Evolutionary conservation across 2,888 invertebrate genomes (phyloP).

Genomic region (Timema podura): DNA sequence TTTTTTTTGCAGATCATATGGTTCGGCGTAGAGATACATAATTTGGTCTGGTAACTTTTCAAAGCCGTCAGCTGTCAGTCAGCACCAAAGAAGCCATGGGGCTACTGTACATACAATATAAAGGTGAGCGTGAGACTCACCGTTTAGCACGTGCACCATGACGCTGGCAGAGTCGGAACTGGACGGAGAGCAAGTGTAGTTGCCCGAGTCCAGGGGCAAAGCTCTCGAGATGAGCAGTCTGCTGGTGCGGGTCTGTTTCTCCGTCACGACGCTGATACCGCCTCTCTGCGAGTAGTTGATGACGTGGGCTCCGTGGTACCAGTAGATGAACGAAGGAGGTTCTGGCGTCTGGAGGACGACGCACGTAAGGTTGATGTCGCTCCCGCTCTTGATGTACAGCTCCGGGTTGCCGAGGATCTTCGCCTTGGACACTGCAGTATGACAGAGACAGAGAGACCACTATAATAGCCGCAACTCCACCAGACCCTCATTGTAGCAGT

Average conservation of each 20-base stretch:
- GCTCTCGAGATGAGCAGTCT: constrained; percentile 56
- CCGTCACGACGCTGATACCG: constrained; percentile 53
- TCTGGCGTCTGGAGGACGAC: constrained; percentile 78
- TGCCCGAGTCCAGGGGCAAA: constrained; percentile 58
- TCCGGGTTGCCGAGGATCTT: constrained; percentile 83
- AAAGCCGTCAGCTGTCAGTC: no score
- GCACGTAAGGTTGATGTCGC: constrained; percentile 89
- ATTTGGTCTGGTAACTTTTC: no score
- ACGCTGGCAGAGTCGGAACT: constrained; percentile 73
- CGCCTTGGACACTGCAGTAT: constrained; percentile 74
- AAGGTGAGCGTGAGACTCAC: no score
- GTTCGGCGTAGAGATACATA: no score
- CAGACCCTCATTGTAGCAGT: not conserved
- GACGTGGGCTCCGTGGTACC: constrained; percentile 54
- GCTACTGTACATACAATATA: no score
- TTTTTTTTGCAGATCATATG: no score
- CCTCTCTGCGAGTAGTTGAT: constrained; percentile 56
- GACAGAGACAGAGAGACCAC: not conserved
- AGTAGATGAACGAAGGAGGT: constrained; percentile 69
- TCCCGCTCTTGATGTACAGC: constrained; percentile 82
- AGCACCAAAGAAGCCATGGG: no score
- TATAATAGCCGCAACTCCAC: not conserved
- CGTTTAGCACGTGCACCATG: constrained; percentile 78
- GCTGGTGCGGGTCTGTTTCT: constrained; percentile 51
- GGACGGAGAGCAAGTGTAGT: constrained; percentile 52